Evolutionary conservation across 2,113 vertebrate species (phyloP), one percentile per base, ranked within the genome.

Genomic region (Turdus rufiventris): DNA sequence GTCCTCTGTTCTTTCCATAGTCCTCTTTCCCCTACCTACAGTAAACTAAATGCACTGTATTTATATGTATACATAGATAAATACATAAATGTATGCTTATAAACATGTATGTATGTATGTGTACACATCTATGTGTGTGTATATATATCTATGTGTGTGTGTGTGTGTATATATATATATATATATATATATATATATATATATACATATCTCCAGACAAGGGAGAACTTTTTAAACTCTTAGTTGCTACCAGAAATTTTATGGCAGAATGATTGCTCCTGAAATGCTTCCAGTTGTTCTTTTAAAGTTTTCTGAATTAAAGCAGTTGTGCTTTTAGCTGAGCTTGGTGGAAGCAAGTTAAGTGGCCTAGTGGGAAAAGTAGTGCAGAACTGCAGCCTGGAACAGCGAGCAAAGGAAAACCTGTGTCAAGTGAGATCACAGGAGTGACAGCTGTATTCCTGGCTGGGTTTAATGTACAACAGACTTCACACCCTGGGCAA

Each of bases 271-370:
- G 23, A 70, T 73, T 42, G 33, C 38, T 86, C 77, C 87, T 95
- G 80, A 89, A 66, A 36, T 33, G 48, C 36, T 85, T 95, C 91
- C 84, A 93, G 20, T 63, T 47, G 63, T 74, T 43, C 70, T 85
- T 88, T 65, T 25, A 26, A 68, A 68, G n/a, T 65, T 88, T 75
- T 73, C 89, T 80, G 16, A 43, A 24, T 85, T 87, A 60, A 56
- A 72, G 70, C 57, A 91, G 61, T 36, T 88, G 57, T 65, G n/a
- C 36, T 82, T 85, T 87, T 63, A 78, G 73, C 70, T 81, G 85
- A 88, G 70, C 40, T 89, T 85, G 31, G 12, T 88, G 62, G 70
- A 78, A 89, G 20, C 10, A 36, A 94, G 48, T 81, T 76, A 58
- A 92, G 47, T 13, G 31, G 23, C 36, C 70, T 53, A 26, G 53